Percentiles rank a stretch among this genome's conserved stretches.
Evolutionary conservation across 2,797 vertebrate genomes (phyloP).

Genomic region (Molothrus aeneus): DNA sequence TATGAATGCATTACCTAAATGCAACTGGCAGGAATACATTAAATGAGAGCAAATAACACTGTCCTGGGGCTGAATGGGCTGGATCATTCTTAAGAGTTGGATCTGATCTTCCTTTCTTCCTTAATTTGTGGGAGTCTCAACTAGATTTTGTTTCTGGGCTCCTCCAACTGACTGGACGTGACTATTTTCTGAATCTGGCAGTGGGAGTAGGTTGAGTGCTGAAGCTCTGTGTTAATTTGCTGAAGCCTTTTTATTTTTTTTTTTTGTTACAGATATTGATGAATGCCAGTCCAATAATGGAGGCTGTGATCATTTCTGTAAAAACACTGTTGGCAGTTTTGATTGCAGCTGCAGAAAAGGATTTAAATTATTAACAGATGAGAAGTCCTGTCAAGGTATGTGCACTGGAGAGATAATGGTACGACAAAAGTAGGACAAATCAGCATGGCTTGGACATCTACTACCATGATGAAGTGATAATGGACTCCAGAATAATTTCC

Average conservation of each 20-base stretch:
- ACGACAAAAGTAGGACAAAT: constrained; percentile 34
- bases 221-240: constrained; percentile 17
- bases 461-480: constrained; percentile 47
- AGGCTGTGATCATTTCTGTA: constrained; percentile 95
- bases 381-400: constrained; percentile 96
- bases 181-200: not conserved
- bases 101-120: not conserved
- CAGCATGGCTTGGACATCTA: constrained; percentile 3
- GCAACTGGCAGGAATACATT: not conserved
- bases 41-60: not conserved
- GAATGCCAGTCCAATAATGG: constrained; percentile 92
- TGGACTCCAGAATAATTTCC: constrained; percentile 39
- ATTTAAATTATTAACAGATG: constrained; percentile 96
- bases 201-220: not conserved
- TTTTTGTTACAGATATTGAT: constrained; percentile 88
- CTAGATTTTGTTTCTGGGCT: not conserved
- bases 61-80: not conserved
- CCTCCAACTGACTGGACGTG: not conserved
- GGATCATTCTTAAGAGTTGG: not conserved
- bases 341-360: constrained; percentile 97
- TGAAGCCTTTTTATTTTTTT: constrained; percentile 25
- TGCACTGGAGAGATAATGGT: constrained; percentile 7
- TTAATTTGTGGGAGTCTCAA: not conserved
- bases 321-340: constrained; percentile 96
- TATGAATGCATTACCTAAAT: not conserved